These are phyloP conservation scores for Tiliqua scincoides DNA, from an alignment of 2,113 vertebrate genomes.

Conservation along the genomic window DNA sequence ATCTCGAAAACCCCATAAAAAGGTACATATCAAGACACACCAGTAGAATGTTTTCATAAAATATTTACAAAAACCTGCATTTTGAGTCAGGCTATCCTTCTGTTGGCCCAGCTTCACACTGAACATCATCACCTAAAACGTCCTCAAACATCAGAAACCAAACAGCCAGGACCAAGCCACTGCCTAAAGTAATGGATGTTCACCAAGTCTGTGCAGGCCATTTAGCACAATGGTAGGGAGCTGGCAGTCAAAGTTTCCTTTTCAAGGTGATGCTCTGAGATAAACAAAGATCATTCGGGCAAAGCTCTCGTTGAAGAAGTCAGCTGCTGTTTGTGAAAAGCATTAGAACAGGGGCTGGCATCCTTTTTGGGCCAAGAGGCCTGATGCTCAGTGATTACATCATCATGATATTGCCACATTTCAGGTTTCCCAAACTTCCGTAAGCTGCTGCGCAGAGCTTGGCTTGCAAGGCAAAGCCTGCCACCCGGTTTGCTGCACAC, in stretches of 20 bases:
- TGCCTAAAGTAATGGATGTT: conserved; percentile 14
- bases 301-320: background rate
- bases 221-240: conserved; percentile 35
- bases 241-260: conserved; percentile 17
- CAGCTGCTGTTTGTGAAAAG: background rate
- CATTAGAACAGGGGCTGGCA: no score
- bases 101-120: background rate
- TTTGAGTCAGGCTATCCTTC: conserved; percentile 31
- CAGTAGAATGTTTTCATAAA: background rate
- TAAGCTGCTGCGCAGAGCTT: no score
- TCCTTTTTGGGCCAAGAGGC: no score
- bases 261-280: conserved; percentile 36
- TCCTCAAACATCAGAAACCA: conserved; percentile 26
- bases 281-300: conserved; percentile 23
- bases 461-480: no score
- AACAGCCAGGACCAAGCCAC: background rate
- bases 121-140: conserved; percentile 19
- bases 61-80: background rate
- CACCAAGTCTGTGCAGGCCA: conserved; percentile 44
- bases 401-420: no score
- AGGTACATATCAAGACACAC: background rate
- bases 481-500: no score
- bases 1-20: background rate
- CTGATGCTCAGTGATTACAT: no score
- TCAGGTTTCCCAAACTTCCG: no score